These are phyloP conservation scores for Drosophila asahinai DNA, from an alignment of 1,140 invertebrate species.

Conservation along the genomic window DNA sequence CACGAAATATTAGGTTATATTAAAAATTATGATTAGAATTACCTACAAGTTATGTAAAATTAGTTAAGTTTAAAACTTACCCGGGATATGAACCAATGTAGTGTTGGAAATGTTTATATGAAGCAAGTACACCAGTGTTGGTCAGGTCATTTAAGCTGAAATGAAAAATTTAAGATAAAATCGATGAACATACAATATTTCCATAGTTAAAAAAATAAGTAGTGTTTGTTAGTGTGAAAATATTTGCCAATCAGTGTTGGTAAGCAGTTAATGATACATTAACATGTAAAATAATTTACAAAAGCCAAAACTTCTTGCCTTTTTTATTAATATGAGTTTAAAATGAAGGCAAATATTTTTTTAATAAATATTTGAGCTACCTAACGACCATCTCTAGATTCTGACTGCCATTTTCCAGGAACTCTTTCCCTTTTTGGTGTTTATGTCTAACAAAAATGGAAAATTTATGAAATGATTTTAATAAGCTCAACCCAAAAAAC, in stretches of 20 bases:
- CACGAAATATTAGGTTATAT: not conserved
- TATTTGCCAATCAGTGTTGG: too few relatives aligned
- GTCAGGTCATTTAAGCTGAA: not conserved
- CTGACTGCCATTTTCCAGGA: not conserved
- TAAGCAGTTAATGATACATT: too few relatives aligned
- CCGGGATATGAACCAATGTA: too few relatives aligned
- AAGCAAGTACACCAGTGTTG: not conserved
- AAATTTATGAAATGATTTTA: constrained; percentile 82
- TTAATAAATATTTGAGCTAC: not conserved
- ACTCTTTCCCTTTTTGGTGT: constrained; percentile 11
- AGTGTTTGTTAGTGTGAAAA: not conserved
- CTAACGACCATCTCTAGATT: not conserved
- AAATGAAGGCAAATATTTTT: too few relatives aligned
- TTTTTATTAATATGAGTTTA: too few relatives aligned
- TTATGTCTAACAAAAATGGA: constrained; percentile 62
- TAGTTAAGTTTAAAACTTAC: not conserved
- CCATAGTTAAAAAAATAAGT: too few relatives aligned
- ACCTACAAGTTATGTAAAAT: not conserved
- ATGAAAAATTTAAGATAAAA: not conserved
- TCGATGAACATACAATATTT: not conserved
- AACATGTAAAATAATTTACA: too few relatives aligned
- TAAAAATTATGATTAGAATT: not conserved
- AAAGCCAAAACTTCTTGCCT: too few relatives aligned
- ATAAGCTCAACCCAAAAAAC: constrained; percentile 59
- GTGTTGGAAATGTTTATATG: not conserved